A percentile compares a stretch with the other conserved stretches of the same genome.
phyloP scores from a whole-genome alignment of 1,140 invertebrate genomes.

The Musca domestica region DNA sequence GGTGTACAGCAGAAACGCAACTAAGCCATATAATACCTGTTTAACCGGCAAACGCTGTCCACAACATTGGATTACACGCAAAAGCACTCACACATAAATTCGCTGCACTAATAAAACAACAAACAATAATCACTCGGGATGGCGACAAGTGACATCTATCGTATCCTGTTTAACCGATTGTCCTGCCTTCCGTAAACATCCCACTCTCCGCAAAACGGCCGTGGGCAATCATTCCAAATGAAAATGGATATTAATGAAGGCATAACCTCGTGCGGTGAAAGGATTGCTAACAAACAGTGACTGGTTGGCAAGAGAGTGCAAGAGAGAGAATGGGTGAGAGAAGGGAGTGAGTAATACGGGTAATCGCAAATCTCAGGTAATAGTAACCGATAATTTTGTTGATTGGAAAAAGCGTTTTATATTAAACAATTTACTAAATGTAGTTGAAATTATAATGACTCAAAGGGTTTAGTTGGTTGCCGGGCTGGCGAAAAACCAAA shows the following conservation, averaged over 20 bases:
- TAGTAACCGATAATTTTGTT: slow-evolving; percentile 15
- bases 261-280: too few species aligned
- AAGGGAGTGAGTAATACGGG: background rate
- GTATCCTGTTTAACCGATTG: too few species aligned
- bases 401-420: slow-evolving; percentile 16
- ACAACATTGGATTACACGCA: slow-evolving; percentile 1
- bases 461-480: too few species aligned
- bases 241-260: too few species aligned
- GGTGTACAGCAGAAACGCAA: too few species aligned
- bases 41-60: too few species aligned
- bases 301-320: background rate
- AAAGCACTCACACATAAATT: background rate
- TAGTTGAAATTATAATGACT: background rate
- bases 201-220: background rate
- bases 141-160: slow-evolving; percentile 3
- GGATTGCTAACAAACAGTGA: too few species aligned
- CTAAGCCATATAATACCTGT: too few species aligned
- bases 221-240: too few species aligned
- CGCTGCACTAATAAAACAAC: background rate
- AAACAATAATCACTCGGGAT: slow-evolving; percentile 19
- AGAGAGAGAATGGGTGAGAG: background rate
- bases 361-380: slow-evolving; percentile 2
- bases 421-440: slow-evolving; percentile 21
- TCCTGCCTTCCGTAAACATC: too few species aligned
- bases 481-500: background rate